A percentile compares a stretch with the other conserved stretches of the same genome.
phyloP scores from a whole-genome alignment of 2,888 invertebrate genomes.

The Caenorhabditis wallacei region DNA sequence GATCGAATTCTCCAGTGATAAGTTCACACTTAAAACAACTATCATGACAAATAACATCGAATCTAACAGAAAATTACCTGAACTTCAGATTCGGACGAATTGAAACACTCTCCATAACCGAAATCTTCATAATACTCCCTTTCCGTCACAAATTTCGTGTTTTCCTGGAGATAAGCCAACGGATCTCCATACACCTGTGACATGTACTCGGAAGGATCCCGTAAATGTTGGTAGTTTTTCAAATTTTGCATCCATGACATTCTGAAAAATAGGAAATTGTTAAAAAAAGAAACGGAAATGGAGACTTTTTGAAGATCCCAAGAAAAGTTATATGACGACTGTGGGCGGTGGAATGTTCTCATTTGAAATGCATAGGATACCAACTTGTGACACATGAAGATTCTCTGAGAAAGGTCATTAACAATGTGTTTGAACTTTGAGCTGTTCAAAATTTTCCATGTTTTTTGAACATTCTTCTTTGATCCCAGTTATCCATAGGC shows the following conservation, averaged over 20 bases:
- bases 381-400: neutral
- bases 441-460: neutral
- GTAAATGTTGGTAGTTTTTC: constrained; percentile 78
- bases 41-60: neutral
- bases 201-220: constrained; percentile 79
- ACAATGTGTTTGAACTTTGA: constrained; percentile 12
- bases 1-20: constrained; percentile 80
- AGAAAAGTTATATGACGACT: neutral
- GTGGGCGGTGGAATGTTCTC: constrained; percentile 1
- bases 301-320: neutral
- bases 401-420: neutral
- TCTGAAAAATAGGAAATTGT: constrained; percentile 23
- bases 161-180: constrained; percentile 75
- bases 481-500: too few relatives aligned
- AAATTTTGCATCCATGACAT: constrained; percentile 80
- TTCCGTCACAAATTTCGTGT: constrained; percentile 79
- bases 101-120: constrained; percentile 79
- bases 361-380: constrained; percentile 29
- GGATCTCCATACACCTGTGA: constrained; percentile 80
- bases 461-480: constrained; percentile 25
- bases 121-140: constrained; percentile 80
- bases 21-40: constrained; percentile 78
- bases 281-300: neutral
- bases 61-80: constrained; percentile 69
- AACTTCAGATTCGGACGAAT: constrained; percentile 75